Evolutionary conservation across 2,113 vertebrate genomes (phyloP).

Genomic region (Variabilichromis moorii): DNA sequence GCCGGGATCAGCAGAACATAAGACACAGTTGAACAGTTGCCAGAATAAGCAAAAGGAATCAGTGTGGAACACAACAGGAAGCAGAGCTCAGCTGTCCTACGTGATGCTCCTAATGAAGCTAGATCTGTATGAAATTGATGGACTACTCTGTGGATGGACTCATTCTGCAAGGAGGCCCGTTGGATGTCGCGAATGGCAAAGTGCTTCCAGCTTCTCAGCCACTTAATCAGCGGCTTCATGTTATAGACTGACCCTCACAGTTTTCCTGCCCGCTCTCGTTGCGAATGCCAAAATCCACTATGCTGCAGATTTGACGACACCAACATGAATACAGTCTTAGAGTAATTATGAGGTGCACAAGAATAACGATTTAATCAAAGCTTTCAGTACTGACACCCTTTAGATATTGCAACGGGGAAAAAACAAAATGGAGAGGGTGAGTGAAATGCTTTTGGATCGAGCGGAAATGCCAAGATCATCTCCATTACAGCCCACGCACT

Average conservation of each 20-base stretch:
- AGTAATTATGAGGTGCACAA: background rate
- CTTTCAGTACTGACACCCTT: background rate
- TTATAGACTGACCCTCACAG: slow-evolving; percentile 12
- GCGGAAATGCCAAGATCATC: slow-evolving; percentile 1
- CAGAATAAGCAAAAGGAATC: background rate
- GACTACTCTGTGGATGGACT: slow-evolving; percentile 17
- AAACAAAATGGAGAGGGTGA: background rate
- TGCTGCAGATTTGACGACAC: background rate
- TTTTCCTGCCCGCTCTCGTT: background rate
- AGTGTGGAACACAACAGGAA: background rate
- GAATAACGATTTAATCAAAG: slow-evolving; percentile 1
- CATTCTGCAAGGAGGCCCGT: background rate
- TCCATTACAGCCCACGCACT: slow-evolving; percentile 7
- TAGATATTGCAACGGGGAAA: background rate
- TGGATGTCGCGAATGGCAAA: slow-evolving; percentile 26
- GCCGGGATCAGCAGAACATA: background rate
- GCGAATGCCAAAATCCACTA: background rate
- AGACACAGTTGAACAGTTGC: background rate
- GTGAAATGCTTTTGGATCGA: background rate
- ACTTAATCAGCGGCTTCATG: slow-evolving; percentile 41
- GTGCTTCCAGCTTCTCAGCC: slow-evolving; percentile 32
- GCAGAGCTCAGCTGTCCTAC: background rate
- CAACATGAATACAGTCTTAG: background rate
- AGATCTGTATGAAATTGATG: background rate
- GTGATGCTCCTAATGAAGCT: background rate